phyloP scores from a whole-genome alignment of 2,888 invertebrate genomes.

The Hemithea aestivaria region DNA sequence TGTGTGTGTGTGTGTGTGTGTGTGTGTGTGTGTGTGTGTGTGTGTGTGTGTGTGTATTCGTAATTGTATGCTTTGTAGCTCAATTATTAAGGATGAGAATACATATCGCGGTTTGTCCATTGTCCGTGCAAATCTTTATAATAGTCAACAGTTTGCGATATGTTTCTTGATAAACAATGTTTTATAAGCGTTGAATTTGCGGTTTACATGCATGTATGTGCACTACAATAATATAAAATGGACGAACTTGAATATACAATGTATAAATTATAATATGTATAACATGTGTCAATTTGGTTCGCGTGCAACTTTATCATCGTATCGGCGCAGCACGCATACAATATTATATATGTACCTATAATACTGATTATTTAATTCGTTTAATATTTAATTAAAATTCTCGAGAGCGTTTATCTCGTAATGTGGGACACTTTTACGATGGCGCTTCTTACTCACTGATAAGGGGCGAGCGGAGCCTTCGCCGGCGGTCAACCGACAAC shows the following conservation, averaged over 20 bases:
- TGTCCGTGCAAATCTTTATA: too few species aligned
- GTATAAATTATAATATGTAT: slow-evolving; percentile 42
- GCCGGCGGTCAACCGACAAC: slow-evolving; percentile 60
- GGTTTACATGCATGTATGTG: slow-evolving; percentile 50
- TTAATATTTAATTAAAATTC: slow-evolving; percentile 80
- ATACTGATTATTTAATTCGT: slow-evolving; percentile 79
- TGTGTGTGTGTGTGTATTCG: too few species aligned
- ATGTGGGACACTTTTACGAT: slow-evolving; percentile 78
- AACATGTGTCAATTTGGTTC: slow-evolving; percentile 48
- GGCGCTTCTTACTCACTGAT: slow-evolving; percentile 74
- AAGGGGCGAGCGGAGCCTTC: slow-evolving; percentile 56
- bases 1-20: too few species aligned
- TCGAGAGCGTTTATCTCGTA: slow-evolving; percentile 75
- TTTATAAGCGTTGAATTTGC: slow-evolving; percentile 24
- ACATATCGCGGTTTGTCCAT: too few species aligned
- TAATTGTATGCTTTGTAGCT: too few species aligned
- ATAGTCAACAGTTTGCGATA: slow-evolving; percentile 47
- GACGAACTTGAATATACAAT: slow-evolving; percentile 37
- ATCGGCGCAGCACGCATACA: slow-evolving; percentile 69
- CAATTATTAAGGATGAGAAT: too few species aligned
- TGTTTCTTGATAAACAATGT: slow-evolving; percentile 31
- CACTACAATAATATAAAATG: slow-evolving; percentile 23
- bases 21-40: too few species aligned
- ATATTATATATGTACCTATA: slow-evolving; percentile 74
- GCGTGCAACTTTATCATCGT: slow-evolving; percentile 61